Evolutionary conservation across 2,113 vertebrate genomes (phyloP).

Genomic region (Tragelaphus buxtoni): DNA sequence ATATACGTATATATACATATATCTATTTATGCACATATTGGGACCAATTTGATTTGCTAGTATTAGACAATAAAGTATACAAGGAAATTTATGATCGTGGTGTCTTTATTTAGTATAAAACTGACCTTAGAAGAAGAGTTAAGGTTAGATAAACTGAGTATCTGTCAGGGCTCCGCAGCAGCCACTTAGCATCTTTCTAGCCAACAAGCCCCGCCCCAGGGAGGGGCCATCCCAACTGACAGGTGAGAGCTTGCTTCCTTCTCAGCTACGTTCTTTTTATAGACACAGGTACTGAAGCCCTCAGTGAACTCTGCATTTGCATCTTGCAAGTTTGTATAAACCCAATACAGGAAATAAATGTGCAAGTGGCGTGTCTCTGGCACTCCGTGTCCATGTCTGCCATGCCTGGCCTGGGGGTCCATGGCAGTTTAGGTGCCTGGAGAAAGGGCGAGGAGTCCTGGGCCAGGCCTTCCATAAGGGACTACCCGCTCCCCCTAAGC

Average conservation of each 20-base stretch:
- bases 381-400: not conserved
- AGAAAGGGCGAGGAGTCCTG: not conserved
- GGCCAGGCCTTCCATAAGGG: not conserved
- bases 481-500: fast-evolving
- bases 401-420: not conserved
- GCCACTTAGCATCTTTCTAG: constrained; percentile 34
- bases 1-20: constrained; percentile 38
- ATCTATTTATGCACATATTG: constrained; percentile 76
- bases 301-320: constrained; percentile 14
- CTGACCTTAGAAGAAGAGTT: constrained; percentile 48
- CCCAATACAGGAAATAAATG: constrained; percentile 36
- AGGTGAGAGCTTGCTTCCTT: not conserved
- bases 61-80: constrained; percentile 81
- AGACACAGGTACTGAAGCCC: not conserved
- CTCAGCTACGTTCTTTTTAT: not conserved
- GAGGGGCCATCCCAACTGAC: not conserved
- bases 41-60: constrained; percentile 82
- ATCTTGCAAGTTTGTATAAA: constrained; percentile 48
- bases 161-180: not conserved
- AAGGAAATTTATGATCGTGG: constrained; percentile 49
- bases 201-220: not conserved
- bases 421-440: not conserved
- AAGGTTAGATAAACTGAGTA: not conserved
- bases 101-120: constrained; percentile 69
- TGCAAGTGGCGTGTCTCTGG: not conserved